Percentiles rank a stretch among this genome's conserved stretches.
These are phyloP conservation scores for Elysia chlorotica DNA, from an alignment of 1,140 invertebrate species.

Conservation along the genomic window DNA sequence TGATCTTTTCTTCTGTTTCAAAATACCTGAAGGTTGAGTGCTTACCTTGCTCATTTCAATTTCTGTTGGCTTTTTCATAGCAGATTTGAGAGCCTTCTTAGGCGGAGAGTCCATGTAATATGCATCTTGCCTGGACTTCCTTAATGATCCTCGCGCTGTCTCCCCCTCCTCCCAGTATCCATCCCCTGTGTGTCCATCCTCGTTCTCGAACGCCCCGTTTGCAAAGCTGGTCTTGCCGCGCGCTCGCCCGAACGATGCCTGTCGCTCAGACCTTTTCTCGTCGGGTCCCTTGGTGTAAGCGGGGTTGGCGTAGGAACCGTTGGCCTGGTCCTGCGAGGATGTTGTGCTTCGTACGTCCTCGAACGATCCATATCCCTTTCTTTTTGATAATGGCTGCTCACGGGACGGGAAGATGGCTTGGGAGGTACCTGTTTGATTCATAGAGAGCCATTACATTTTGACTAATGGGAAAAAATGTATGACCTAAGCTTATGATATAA, in stretches of 20 bases:
- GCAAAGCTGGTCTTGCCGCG: not conserved
- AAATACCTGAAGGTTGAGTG: slow-evolving; percentile 10
- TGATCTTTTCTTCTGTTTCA: slow-evolving; percentile 16
- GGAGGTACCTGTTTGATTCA: slow-evolving; percentile 21
- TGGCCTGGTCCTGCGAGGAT: slow-evolving; percentile 13
- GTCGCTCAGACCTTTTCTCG: slow-evolving; percentile 20
- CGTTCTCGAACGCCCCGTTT: not conserved
- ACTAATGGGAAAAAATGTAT: no score
- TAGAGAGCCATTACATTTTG: no score
- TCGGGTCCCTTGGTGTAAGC: slow-evolving; percentile 10
- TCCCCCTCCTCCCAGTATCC: slow-evolving; percentile 9
- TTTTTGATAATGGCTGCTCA: slow-evolving; percentile 5
- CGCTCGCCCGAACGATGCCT: slow-evolving; percentile 6
- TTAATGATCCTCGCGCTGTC: not conserved
- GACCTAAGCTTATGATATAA: no score
- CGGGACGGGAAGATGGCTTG: slow-evolving; percentile 17
- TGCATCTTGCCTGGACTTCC: slow-evolving; percentile 7
- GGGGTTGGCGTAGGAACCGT: slow-evolving; percentile 10
- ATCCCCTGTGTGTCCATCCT: not conserved
- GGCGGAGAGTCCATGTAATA: not conserved
- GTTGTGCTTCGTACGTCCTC: slow-evolving; percentile 25
- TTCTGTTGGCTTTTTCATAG: slow-evolving; percentile 2
- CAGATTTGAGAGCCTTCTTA: slow-evolving; percentile 7
- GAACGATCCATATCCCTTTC: slow-evolving; percentile 23
- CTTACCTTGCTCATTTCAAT: slow-evolving; percentile 18